phyloP scores from a whole-genome alignment of 2,113 vertebrate species.

The Leptobrachium leishanense region DNA sequence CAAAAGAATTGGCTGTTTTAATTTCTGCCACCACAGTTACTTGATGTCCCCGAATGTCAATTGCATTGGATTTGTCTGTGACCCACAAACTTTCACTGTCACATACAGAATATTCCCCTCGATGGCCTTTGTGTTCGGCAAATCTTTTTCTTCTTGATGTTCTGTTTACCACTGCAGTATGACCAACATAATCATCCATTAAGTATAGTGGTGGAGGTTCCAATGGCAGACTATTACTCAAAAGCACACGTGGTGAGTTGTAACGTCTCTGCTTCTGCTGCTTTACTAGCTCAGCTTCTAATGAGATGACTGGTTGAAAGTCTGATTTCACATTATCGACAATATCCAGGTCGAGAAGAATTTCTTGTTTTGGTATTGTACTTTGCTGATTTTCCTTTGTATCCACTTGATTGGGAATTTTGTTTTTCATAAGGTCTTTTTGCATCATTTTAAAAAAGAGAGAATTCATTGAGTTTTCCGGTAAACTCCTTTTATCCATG shows the following conservation, averaged over 20 bases:
- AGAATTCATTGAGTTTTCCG: constrained; percentile 89
- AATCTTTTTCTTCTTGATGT: constrained; percentile 84
- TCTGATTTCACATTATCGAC: constrained; percentile 60
- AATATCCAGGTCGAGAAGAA: constrained; percentile 53
- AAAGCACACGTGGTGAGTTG: constrained; percentile 87
- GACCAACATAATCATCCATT: constrained; percentile 82
- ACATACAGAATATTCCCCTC: constrained; percentile 93
- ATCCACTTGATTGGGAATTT: constrained; percentile 71
- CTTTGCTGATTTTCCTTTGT: constrained; percentile 65
- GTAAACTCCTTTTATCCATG: constrained; percentile 86
- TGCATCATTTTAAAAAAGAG: constrained; percentile 95
- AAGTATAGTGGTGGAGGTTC: constrained; percentile 88
- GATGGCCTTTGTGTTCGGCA: constrained; percentile 84
- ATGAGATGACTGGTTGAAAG: constrained; percentile 71
- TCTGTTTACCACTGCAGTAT: constrained; percentile 68
- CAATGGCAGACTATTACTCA: constrained; percentile 84
- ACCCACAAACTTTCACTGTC: constrained; percentile 96
- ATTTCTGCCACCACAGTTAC: constrained; percentile 88
- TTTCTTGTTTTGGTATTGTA: constrained; percentile 55
- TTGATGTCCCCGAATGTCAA: constrained; percentile 81
- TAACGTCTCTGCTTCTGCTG: constrained; percentile 90
- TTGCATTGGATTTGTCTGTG: constrained; percentile 85
- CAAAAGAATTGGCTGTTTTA: constrained; percentile 76
- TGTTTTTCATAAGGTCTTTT: constrained; percentile 86
- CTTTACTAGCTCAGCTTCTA: constrained; percentile 78